Evolutionary conservation across 1,140 invertebrate genomes (phyloP), one percentile per base, ranked within the genome.

Genomic region (Brachionus paranguensis): DNA sequence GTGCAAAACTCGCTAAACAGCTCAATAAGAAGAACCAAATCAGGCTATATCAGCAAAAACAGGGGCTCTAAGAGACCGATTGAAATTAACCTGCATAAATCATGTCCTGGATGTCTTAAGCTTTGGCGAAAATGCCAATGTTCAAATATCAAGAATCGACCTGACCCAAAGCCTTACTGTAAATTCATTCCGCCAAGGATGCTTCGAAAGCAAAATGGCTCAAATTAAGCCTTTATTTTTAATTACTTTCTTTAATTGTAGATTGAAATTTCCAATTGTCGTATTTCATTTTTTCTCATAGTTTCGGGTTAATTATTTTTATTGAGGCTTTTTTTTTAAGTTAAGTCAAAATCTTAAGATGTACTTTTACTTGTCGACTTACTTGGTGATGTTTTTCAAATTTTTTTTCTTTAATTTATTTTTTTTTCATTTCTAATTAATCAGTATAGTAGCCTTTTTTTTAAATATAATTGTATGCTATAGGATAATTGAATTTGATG

Each of bases 101-200:
- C 78, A 29, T 81, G 78, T 27, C 78, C 78, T 41, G 78, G 78
- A 20, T 81, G 78, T 64, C 64, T 81, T 64, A 81, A 81, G 17
- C 12, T 68, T 24, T 81, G 78, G 78, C 78, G 78, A 14, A 41
- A 43, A 12, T 81, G 78, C 41, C 53, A 81, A 81, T 81, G 78
- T 81, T 81, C 78, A 11, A 81, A 81, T 81, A 81, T 81, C 60
- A 81, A 81, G 27, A 81, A 81, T 81, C 53, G 78, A 43, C 78
- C 78, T 3, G 78, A 81, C 17, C 78, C 78, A 45, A 81, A 81
- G 20, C 78, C 78, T 20, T 81, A 81, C 17, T 81, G 78, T 47
- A 81, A 81, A 81, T 81, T 81, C 29, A 68, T 81, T 24, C 78
- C 78, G 24, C 78, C 78, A 17, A 81, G 78, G 29, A 81, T 81